Percentiles rank a stretch among this genome's conserved stretches.
These are phyloP conservation scores for Drosophila anomalipes DNA, from an alignment of 2,888 invertebrate genomes.

Conservation along the genomic window DNA sequence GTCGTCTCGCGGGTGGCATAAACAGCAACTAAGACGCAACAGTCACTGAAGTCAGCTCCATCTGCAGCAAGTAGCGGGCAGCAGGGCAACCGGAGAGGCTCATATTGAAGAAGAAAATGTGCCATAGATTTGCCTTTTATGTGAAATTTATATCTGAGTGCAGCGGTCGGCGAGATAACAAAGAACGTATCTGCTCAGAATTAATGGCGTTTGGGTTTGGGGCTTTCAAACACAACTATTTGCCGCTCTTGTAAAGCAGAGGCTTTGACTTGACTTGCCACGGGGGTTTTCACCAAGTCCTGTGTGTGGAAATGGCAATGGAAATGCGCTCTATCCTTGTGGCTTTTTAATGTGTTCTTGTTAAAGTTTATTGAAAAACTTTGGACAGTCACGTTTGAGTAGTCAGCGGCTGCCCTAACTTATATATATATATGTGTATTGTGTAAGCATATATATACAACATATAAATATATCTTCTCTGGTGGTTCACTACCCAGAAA, in stretches of 20 bases:
- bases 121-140: slow-evolving; percentile 78
- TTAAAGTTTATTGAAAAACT: slow-evolving; percentile 81
- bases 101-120: slow-evolving; percentile 45
- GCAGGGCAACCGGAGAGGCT: background rate
- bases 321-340: slow-evolving; percentile 70
- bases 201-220: background rate
- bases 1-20: slow-evolving; percentile 69
- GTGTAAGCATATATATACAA: background rate
- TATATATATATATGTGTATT: background rate
- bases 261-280: slow-evolving; percentile 66
- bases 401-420: slow-evolving; percentile 71
- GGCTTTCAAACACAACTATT: slow-evolving; percentile 72
- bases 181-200: slow-evolving; percentile 38
- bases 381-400: slow-evolving; percentile 81
- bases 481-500: slow-evolving; percentile 51
- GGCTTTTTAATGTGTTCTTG: slow-evolving; percentile 82
- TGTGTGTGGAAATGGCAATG: slow-evolving; percentile 59
- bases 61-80: background rate
- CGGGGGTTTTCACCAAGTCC: background rate
- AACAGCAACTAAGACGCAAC: slow-evolving; percentile 43
- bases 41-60: slow-evolving; percentile 6
- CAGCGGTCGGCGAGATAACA: slow-evolving; percentile 47
- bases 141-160: slow-evolving; percentile 75
- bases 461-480: slow-evolving; percentile 23
- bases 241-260: slow-evolving; percentile 73